Conservation (phyloP, 2,888 invertebrate genomes). For the Xiphydria camelus region DNA sequence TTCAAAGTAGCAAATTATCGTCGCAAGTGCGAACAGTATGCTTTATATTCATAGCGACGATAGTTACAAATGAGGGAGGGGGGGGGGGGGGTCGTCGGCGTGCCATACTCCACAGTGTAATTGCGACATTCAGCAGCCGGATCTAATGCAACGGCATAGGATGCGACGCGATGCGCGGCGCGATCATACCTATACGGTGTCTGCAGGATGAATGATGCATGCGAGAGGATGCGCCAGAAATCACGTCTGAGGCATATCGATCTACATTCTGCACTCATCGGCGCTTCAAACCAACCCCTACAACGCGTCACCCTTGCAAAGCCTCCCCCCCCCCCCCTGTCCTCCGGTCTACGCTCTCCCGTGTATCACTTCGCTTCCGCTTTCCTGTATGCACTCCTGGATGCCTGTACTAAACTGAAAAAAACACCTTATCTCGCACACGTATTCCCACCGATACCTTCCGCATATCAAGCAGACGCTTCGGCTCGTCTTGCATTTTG, state of each 20-base stretch:
- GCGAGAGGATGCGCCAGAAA: conserved; percentile 8
- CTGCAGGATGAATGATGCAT: conserved; percentile 15
- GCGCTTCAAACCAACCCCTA: not conserved
- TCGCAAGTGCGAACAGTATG: too few relatives aligned
- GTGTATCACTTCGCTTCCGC: not conserved
- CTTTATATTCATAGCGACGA: too few relatives aligned
- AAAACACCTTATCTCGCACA: not conserved
- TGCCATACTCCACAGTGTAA: too few relatives aligned
- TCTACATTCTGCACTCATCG: not conserved
- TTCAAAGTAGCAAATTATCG: too few relatives aligned
- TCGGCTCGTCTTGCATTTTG: not conserved
- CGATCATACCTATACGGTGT: too few relatives aligned
- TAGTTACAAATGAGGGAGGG: too few relatives aligned
- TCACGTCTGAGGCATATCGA: conserved; percentile 13
- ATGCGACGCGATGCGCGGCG: too few relatives aligned
- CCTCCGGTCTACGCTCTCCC: too few relatives aligned
- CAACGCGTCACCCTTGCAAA: not conserved
- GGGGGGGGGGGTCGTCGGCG: too few relatives aligned
- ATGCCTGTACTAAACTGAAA: not conserved
- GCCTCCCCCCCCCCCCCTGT: too few relatives aligned
- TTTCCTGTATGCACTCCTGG: not conserved
- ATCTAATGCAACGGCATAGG: too few relatives aligned
- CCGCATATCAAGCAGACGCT: not conserved
- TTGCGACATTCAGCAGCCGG: too few relatives aligned
- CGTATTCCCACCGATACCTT: not conserved